Evolutionary conservation across 1,140 invertebrate genomes (phyloP).

Genomic region (Heliconius eleuchia): DNA sequence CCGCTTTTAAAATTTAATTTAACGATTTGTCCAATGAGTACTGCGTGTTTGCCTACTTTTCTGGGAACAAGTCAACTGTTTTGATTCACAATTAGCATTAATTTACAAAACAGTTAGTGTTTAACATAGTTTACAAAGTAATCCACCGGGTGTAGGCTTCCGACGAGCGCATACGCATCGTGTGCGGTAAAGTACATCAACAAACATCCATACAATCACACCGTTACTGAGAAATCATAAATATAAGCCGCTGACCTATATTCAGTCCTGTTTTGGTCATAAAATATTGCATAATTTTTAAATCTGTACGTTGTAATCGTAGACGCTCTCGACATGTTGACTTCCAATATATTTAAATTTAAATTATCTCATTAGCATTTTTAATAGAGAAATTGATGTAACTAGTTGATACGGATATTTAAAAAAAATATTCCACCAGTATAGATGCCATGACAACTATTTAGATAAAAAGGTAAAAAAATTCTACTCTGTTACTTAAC

Average conservation of each 20-base stretch:
- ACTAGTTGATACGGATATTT: not conserved
- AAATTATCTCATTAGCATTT: not conserved
- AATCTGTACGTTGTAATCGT: conserved; percentile 14
- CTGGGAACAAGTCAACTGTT: conserved; percentile 24
- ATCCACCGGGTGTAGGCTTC: conserved; percentile 43
- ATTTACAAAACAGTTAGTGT: conserved; percentile 40
- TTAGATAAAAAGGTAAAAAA: no score
- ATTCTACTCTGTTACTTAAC: no score
- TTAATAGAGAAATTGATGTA: not conserved
- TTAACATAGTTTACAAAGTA: conserved; percentile 39
- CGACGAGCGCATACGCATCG: conserved; percentile 44
- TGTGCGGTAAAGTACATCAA: conserved; percentile 48
- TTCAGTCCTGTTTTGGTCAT: conserved; percentile 34
- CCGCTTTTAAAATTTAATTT: not conserved
- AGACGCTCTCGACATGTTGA: not conserved
- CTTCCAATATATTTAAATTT: not conserved
- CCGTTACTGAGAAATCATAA: conserved; percentile 67
- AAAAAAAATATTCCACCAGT: not conserved
- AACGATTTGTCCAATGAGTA: not conserved
- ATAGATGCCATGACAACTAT: no score
- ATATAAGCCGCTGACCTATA: conserved; percentile 48
- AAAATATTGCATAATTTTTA: conserved; percentile 64
- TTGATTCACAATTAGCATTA: conserved; percentile 44
- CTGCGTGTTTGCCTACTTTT: not conserved
- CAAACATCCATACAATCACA: conserved; percentile 66